phyloP scores from a whole-genome alignment of 2,797 vertebrate species.

The Arrhamphus sclerolepis region DNA sequence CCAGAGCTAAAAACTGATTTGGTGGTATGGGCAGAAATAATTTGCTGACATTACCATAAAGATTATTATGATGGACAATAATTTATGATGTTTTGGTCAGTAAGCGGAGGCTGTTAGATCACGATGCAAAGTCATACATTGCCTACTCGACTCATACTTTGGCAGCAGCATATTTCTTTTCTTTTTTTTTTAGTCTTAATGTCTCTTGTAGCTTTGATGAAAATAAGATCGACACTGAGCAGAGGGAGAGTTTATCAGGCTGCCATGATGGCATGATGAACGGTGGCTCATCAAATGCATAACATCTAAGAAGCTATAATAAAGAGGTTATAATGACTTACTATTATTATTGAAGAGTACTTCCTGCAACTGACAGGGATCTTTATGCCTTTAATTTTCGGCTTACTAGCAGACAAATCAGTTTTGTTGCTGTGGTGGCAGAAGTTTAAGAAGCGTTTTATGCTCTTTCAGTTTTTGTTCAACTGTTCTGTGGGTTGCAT shows the following conservation, averaged over 20 bases:
- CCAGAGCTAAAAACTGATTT: constrained; percentile 28
- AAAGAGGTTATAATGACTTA: constrained; percentile 15
- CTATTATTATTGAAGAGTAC: constrained; percentile 4
- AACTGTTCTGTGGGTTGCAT: not conserved
- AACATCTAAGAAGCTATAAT: constrained; percentile 7
- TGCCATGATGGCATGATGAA: constrained; percentile 21
- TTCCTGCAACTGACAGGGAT: constrained; percentile 26
- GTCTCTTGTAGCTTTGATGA: not conserved
- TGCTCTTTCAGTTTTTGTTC: not conserved
- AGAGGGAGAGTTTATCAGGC: constrained; percentile 2
- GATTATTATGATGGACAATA: not conserved
- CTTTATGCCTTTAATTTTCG: constrained; percentile 13
- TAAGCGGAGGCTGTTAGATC: not conserved
- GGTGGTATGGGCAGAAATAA: not conserved
- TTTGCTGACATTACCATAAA: constrained; percentile 4
- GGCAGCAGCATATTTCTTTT: not conserved
- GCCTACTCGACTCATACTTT: not conserved
- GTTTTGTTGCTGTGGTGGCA: not conserved
- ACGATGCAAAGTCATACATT: not conserved
- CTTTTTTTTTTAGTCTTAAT: too few species aligned
- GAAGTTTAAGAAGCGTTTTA: constrained; percentile 11
- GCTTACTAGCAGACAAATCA: constrained; percentile 4
- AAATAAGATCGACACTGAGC: constrained; percentile 16
- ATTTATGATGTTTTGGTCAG: not conserved
- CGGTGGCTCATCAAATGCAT: constrained; percentile 6